Conservation (phyloP, 2,888 invertebrate species). For the Noctua janthe region DNA sequence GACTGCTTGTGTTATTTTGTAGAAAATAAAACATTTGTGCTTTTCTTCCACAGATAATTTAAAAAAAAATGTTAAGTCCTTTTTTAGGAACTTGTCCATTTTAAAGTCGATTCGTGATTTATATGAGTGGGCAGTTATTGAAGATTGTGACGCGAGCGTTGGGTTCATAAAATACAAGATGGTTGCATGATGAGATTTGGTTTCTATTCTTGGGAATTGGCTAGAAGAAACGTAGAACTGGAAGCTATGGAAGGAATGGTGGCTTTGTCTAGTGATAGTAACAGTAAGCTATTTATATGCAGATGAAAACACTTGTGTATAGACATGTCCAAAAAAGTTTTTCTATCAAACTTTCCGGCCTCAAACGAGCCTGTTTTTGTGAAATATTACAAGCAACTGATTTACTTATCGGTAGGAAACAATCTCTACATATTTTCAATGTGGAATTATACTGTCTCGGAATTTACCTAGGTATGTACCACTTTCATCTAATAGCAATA, state of each 20-base stretch:
- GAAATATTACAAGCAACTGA: background rate
- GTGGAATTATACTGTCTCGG: no score
- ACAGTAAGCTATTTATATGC: background rate
- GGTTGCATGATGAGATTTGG: background rate
- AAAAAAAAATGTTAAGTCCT: background rate
- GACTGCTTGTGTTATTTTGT: slow-evolving; percentile 33
- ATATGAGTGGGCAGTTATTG: no score
- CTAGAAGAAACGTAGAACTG: background rate
- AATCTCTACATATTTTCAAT: background rate
- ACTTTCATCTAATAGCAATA: background rate
- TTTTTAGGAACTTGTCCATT: background rate
- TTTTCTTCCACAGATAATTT: slow-evolving; percentile 7
- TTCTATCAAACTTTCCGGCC: background rate
- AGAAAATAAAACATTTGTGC: slow-evolving; percentile 8
- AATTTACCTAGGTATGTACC: background rate
- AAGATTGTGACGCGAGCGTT: no score
- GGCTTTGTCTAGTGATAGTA: background rate
- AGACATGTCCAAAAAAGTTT: background rate
- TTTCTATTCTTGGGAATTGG: background rate
- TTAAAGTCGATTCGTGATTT: background rate
- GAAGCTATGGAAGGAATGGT: background rate
- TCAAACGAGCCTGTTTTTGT: background rate
- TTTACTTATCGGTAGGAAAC: background rate
- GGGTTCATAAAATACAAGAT: background rate
- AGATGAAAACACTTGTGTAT: background rate